Evolutionary conservation across 2,888 invertebrate genomes (phyloP), one percentile per base, ranked within the genome.

Genomic region (Pomacea canaliculata): DNA sequence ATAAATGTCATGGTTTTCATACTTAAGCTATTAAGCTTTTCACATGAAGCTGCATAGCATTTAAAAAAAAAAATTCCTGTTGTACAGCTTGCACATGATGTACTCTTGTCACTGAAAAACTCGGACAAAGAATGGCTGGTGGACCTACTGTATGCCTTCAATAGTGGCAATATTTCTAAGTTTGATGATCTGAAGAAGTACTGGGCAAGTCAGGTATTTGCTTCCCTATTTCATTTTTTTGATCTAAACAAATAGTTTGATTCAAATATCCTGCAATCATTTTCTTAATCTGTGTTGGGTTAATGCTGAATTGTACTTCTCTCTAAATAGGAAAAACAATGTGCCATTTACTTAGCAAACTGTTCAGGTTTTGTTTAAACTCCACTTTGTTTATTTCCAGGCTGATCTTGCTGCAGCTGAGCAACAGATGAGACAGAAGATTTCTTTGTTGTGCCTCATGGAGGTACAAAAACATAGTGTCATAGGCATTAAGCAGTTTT

Each of bases 391-490:
- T 27, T 27, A 7, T 80, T 85, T 78, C 75, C 95, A 97, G 83
- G 95, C 96, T 0, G 97, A 97, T 91, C 92, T 98, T 37, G 93
- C 94, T 16, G 94, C 95, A 0, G 95, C 96, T 80, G 97, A 97
- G 88, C 91, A 94, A 0, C 94, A 94, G 86, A 92, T 98, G 82
- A 92, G 96, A 37, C 96, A 97, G 91, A 99, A 99, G 92, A 97
- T 99, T 79, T 96, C 97, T 0, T 93, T 99, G 37, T 92, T 99
- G 23, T 97, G 98, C 89, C 93, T 99, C 0, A 99, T 99, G 98
- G 97, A 98, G 94, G 91, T 91, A 82, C 71, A 81, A 74, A 23
- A 37, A 37, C 37, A 37, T 37, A 37, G 37, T 37, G 71, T 46
- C 37, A 56, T 51, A 66, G 5, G 18, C 37, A 37, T 37, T 37